Evolutionary conservation across 2,888 invertebrate genomes (phyloP).

Genomic region (Carcina quercana): DNA sequence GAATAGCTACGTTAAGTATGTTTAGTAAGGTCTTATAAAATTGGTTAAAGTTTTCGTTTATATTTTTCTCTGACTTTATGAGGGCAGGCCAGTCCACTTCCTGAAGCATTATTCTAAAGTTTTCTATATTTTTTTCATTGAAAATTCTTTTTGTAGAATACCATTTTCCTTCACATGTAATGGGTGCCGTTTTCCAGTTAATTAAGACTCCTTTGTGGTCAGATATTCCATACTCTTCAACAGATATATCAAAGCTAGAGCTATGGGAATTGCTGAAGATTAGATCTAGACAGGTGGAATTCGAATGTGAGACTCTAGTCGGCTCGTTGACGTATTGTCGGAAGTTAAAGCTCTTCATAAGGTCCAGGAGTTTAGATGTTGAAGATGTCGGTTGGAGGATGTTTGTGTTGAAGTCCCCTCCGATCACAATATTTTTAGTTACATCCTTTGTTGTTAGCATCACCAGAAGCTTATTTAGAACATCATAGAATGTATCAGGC

Average conservation of each 20-base stretch:
- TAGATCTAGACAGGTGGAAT: constrained; percentile 13
- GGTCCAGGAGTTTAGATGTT: constrained; percentile 1
- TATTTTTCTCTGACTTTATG: constrained; percentile 2
- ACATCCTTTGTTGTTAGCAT: constrained; percentile 9
- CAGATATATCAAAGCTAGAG: neutral
- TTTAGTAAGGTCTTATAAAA: constrained; percentile 2
- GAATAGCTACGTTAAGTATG: constrained; percentile 7
- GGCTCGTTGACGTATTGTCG: constrained; percentile 11
- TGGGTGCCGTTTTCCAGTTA: neutral
- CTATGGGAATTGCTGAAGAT: constrained; percentile 13
- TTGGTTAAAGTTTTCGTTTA: constrained; percentile 10
- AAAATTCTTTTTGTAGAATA: constrained; percentile 1
- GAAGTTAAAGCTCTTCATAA: constrained; percentile 13
- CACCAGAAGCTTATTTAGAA: constrained; percentile 8
- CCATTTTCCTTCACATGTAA: neutral
- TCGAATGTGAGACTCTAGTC: constrained; percentile 9
- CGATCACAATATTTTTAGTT: constrained; percentile 13
- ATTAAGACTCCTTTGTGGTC: constrained; percentile 11
- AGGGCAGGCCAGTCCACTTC: constrained; percentile 5
- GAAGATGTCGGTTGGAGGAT: neutral
- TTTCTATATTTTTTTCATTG: constrained; percentile 6
- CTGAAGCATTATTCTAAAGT: constrained; percentile 6
- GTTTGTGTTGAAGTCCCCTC: constrained; percentile 12
- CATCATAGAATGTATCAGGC: constrained; percentile 10
- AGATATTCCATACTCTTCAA: constrained; percentile 11